Evolutionary conservation across 2,888 invertebrate genomes (phyloP).

Genomic region (Octonoba sinensis): DNA sequence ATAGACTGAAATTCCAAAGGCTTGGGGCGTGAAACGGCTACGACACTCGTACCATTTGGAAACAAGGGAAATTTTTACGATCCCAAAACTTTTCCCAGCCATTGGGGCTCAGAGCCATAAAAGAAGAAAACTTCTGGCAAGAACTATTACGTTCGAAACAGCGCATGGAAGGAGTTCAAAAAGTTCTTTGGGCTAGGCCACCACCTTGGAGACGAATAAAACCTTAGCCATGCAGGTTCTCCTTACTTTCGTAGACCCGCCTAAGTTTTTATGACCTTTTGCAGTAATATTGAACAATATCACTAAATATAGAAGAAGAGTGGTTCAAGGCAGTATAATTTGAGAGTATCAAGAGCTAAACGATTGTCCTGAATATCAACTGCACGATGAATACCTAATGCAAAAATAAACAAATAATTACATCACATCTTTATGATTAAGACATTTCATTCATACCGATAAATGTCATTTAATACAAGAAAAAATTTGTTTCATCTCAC

Average conservation of each 20-base stretch:
- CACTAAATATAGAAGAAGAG: neutral
- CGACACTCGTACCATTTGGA: conserved; percentile 39
- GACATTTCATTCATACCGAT: no score
- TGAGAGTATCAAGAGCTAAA: no score
- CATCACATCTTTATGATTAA: no score
- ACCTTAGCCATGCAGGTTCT: conserved; percentile 30
- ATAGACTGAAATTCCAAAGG: conserved; percentile 33
- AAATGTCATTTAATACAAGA: no score
- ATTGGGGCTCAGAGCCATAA: conserved; percentile 53
- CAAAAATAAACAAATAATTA: no score
- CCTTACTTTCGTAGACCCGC: conserved; percentile 33
- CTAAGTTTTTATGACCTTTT: conserved; percentile 39
- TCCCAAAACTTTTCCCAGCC: conserved; percentile 47
- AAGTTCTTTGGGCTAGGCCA: conserved; percentile 53
- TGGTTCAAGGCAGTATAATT: no score
- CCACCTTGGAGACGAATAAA: conserved; percentile 63
- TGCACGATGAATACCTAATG: no score
- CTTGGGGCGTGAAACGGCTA: conserved; percentile 36
- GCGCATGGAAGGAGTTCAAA: conserved; percentile 53
- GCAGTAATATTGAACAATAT: conserved; percentile 41
- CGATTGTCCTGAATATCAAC: no score
- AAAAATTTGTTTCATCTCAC: no score
- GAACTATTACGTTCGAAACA: conserved; percentile 53
- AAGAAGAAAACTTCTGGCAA: conserved; percentile 54
- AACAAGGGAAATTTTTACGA: conserved; percentile 52